phyloP scores from a whole-genome alignment of 2,113 vertebrate species.

The Tenebrosternarchus preto region DNA sequence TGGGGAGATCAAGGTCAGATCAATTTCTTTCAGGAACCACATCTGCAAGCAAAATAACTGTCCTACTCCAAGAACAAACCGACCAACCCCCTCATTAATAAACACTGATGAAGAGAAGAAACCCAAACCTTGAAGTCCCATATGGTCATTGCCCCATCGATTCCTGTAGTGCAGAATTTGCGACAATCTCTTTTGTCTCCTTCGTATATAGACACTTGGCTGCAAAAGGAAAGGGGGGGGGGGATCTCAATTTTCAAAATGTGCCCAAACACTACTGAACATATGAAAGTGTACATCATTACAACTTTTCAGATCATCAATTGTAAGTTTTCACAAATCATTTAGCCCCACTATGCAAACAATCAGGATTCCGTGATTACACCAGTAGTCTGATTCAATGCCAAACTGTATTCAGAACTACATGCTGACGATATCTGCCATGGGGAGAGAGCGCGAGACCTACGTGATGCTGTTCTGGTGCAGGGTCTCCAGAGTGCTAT shows the following conservation, averaged over 20 bases:
- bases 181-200: conserved; percentile 98
- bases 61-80: not conserved
- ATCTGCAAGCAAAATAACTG: not conserved
- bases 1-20: not conserved
- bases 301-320: too few relatives aligned
- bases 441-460: conserved; percentile 48
- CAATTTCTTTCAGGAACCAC: not conserved
- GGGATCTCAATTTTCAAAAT: not conserved
- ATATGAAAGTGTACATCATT: not conserved
- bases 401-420: not conserved
- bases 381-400: not conserved
- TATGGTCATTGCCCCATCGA: conserved; percentile 98
- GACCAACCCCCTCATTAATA: not conserved
- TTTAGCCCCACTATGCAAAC: too few relatives aligned
- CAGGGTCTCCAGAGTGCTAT: conserved; percentile 93
- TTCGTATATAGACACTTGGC: conserved; percentile 99
- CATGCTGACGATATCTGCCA: not conserved
- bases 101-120: not conserved
- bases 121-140: conserved; percentile 95
- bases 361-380: not conserved
- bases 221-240: conserved; percentile 61
- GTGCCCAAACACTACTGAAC: not conserved
- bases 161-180: conserved; percentile 99
- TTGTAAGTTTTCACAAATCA: too few relatives aligned
- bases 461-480: conserved; percentile 99